A percentile compares a stretch with the other conserved stretches of the same genome.
These are phyloP conservation scores for Lamprologus ornatipinnis DNA, from an alignment of 2,113 vertebrate species.

Conservation along the genomic window DNA sequence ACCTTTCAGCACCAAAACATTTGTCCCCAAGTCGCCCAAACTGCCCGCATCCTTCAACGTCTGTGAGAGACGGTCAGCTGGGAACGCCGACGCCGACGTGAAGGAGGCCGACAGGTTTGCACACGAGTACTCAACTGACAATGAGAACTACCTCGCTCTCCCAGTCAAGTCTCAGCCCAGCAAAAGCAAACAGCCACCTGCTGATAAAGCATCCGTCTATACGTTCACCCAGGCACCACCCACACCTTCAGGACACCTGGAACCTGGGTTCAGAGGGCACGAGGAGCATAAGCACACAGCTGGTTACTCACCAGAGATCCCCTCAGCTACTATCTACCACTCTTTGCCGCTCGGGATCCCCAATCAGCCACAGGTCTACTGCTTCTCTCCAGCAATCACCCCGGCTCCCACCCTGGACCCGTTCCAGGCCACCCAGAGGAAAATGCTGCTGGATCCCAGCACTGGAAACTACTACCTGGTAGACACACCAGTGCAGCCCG, in stretches of 20 bases:
- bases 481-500: slow-evolving; percentile 81
- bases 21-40: slow-evolving; percentile 35
- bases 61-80: neutral
- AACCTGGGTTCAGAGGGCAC: neutral
- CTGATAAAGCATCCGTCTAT: slow-evolving; percentile 37
- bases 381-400: slow-evolving; percentile 76
- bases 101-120: slow-evolving; percentile 21
- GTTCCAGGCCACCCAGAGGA: slow-evolving; percentile 81
- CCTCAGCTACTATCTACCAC: slow-evolving; percentile 73
- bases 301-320: slow-evolving; percentile 40
- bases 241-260: slow-evolving; percentile 15
- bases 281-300: slow-evolving; percentile 13
- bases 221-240: slow-evolving; percentile 46
- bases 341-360: slow-evolving; percentile 64
- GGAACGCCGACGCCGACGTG: slow-evolving; percentile 4
- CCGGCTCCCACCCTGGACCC: slow-evolving; percentile 63
- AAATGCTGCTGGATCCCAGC: slow-evolving; percentile 89
- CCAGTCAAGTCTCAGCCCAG: slow-evolving; percentile 70
- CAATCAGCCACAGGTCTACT: slow-evolving; percentile 72
- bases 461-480: slow-evolving; percentile 93
- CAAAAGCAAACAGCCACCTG: neutral
- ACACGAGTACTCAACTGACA: slow-evolving; percentile 50
- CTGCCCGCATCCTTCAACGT: slow-evolving; percentile 28
- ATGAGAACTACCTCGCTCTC: slow-evolving; percentile 79
- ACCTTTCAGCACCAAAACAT: slow-evolving; percentile 22